Evolutionary conservation across 1,140 invertebrate genomes (phyloP).

Genomic region (Bombus polaris): DNA sequence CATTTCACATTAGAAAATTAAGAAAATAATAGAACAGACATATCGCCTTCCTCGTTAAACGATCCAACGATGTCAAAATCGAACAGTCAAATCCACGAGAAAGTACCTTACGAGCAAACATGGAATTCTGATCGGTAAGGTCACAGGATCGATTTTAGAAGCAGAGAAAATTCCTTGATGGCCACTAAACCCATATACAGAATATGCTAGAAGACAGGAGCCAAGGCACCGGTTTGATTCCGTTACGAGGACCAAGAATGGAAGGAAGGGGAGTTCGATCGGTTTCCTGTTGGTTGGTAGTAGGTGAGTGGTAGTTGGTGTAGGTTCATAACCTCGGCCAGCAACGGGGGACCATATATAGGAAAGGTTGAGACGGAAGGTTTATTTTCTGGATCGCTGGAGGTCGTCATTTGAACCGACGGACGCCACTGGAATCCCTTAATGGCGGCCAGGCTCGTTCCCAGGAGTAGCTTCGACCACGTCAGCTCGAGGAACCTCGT

Average conservation of each 20-base stretch:
- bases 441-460: conserved; percentile 65
- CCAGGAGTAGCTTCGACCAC: conserved; percentile 53
- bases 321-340: conserved; percentile 67
- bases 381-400: conserved; percentile 76
- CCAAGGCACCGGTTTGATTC: conserved; percentile 2
- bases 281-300: not conserved
- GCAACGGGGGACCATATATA: conserved; percentile 13
- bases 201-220: not conserved
- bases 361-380: conserved; percentile 49
- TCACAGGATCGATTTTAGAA: not conserved
- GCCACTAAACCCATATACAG: not conserved
- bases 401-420: conserved; percentile 74
- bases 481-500: conserved; percentile 58
- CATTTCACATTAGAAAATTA: no score
- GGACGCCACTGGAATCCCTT: conserved; percentile 73
- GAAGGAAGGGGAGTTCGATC: conserved; percentile 35
- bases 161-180: not conserved
- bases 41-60: no score
- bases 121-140: not conserved
- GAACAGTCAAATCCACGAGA: no score
- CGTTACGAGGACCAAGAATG: conserved; percentile 45
- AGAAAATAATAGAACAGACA: no score
- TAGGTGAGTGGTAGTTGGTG: conserved; percentile 40
- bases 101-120: no score
- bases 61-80: no score